phyloP scores from a whole-genome alignment of 1,140 invertebrate species.

The Rhagoletis pomonella region DNA sequence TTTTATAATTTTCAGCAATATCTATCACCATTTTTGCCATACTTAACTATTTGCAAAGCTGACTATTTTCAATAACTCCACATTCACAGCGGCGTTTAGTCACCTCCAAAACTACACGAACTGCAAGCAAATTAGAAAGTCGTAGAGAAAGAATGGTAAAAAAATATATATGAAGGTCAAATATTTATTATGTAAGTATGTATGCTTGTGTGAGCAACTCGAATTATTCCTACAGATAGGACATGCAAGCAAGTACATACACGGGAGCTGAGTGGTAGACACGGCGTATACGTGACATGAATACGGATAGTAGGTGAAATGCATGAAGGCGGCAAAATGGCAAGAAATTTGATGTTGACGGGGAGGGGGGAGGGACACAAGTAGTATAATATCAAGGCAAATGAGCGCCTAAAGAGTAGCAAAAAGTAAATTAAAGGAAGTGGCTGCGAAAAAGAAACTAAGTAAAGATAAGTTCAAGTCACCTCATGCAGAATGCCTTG shows the following conservation, averaged over 20 bases:
- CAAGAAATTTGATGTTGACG: background rate
- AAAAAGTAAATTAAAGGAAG: background rate
- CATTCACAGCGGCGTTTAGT: no score
- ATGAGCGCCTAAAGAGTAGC: background rate
- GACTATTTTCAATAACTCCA: background rate
- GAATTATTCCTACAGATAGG: background rate
- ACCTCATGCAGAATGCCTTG: no score
- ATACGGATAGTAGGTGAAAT: background rate
- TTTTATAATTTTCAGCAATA: no score
- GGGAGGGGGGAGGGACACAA: no score
- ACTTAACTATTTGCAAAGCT: background rate
- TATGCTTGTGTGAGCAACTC: background rate
- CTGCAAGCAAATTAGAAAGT: background rate
- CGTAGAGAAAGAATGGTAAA: background rate
- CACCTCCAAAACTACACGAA: background rate
- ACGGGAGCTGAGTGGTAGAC: background rate
- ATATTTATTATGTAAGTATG: no score
- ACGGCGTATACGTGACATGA: slow-evolving; percentile 24
- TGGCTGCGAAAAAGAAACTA: background rate
- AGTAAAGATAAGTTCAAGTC: background rate
- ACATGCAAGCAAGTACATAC: background rate
- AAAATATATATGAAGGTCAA: background rate
- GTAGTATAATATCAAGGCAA: background rate
- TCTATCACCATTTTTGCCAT: background rate
- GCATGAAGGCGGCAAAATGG: background rate